Evolutionary conservation across 2,113 vertebrate genomes (phyloP).

Genomic region (Epinephelus cyanopodus): DNA sequence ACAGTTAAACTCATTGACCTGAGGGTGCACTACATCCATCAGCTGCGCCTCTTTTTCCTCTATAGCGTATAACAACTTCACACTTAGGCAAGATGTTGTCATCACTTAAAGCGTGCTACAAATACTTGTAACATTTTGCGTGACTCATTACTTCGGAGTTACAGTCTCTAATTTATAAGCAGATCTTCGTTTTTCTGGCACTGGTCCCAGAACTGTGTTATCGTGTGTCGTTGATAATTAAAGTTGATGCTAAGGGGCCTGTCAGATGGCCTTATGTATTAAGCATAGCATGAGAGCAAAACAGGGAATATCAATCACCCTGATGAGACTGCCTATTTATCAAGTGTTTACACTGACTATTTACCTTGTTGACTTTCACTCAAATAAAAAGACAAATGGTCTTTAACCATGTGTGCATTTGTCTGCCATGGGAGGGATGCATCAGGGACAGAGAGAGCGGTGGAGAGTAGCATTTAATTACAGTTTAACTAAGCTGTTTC

Average conservation of each 20-base stretch:
- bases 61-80: constrained; percentile 28
- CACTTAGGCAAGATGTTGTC: constrained; percentile 30
- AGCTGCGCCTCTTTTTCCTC: constrained; percentile 6
- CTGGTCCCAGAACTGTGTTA: constrained; percentile 36
- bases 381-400: constrained; percentile 58
- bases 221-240: constrained; percentile 63
- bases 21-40: constrained; percentile 48
- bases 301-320: constrained; percentile 59
- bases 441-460: constrained; percentile 15
- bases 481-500: constrained; percentile 29
- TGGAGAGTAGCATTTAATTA: constrained; percentile 42
- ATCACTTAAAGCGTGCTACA: constrained; percentile 21
- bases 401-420: constrained; percentile 17
- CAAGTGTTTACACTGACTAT: constrained; percentile 53
- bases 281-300: constrained; percentile 57
- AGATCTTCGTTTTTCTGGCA: constrained; percentile 44
- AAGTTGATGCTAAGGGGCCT: constrained; percentile 49
- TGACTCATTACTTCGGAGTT: constrained; percentile 49
- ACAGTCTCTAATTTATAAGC: constrained; percentile 17
- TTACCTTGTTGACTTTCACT: constrained; percentile 68
- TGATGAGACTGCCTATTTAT: constrained; percentile 56
- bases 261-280: constrained; percentile 59
- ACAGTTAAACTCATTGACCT: constrained; percentile 63
- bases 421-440: constrained; percentile 23
- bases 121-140: constrained; percentile 9